phyloP scores from a whole-genome alignment of 2,888 invertebrate genomes.

The Epicampocera succincta region DNA sequence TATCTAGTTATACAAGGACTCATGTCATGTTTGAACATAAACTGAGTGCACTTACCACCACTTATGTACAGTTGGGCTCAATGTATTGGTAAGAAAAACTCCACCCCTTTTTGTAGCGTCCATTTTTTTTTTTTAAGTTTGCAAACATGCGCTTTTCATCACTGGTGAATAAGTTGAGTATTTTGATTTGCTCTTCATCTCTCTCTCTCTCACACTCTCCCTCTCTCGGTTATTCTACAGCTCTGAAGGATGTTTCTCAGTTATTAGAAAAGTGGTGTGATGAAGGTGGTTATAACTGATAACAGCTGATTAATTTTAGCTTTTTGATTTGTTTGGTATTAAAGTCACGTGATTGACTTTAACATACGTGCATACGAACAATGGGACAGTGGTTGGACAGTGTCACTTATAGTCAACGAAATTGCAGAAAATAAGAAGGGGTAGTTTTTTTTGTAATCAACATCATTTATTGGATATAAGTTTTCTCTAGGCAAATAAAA shows the following conservation, averaged over 20 bases:
- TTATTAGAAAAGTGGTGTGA: neutral
- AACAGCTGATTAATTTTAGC: constrained; percentile 68
- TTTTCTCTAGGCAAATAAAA: too few species aligned
- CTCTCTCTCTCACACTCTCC: neutral
- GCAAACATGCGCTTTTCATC: constrained; percentile 39
- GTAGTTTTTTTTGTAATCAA: too few species aligned
- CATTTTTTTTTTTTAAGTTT: constrained; percentile 64
- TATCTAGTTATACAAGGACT: constrained; percentile 71
- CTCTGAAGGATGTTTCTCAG: neutral
- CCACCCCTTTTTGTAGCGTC: constrained; percentile 66
- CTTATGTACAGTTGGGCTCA: neutral
- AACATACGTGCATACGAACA: constrained; percentile 5
- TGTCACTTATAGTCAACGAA: too few species aligned
- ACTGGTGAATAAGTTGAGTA: too few species aligned
- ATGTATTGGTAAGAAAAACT: constrained; percentile 61
- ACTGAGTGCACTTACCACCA: constrained; percentile 24
- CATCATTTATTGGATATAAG: too few species aligned
- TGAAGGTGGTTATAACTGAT: constrained; percentile 25
- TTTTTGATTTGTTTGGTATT: constrained; percentile 67
- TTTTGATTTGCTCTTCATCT: too few species aligned
- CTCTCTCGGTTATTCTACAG: too few species aligned
- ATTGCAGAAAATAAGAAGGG: too few species aligned
- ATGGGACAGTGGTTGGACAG: too few species aligned
- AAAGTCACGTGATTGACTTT: constrained; percentile 69
- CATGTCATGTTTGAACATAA: constrained; percentile 49